Conservation (phyloP, 2,888 invertebrate species). For the Notodonta ziczac region DNA sequence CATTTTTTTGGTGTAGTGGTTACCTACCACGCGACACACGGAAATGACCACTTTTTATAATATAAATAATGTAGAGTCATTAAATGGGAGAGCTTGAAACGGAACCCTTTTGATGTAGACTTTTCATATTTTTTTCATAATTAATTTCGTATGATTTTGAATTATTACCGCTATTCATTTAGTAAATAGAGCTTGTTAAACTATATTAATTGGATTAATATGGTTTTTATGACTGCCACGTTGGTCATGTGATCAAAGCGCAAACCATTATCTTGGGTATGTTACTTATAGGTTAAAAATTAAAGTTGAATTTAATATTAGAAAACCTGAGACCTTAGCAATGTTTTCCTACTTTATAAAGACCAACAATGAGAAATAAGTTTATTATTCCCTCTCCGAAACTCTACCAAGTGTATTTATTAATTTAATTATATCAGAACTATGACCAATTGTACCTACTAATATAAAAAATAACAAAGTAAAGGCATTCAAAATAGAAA, state of each 20-base stretch:
- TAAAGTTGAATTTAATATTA: no score
- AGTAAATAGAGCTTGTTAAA: conserved; percentile 1
- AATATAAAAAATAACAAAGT: no score
- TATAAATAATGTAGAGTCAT: neutral
- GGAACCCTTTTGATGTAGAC: conserved; percentile 3
- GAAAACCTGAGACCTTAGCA: no score
- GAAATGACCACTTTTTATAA: conserved; percentile 1
- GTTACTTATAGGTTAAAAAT: no score
- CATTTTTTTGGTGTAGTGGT: conserved; percentile 16
- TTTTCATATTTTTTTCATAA: neutral
- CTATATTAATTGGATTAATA: neutral
- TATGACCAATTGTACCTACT: no score
- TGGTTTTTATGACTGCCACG: no score
- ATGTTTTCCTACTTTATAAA: no score
- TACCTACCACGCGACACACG: conserved; percentile 1
- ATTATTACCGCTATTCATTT: conserved; percentile 1
- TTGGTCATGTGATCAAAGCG: no score
- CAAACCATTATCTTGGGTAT: no score
- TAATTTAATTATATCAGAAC: neutral
- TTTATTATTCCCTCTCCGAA: neutral
- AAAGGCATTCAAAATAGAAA: no score
- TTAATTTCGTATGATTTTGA: conserved; percentile 6
- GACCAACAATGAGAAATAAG: neutral
- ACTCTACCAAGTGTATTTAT: neutral
- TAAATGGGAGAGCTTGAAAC: neutral